Percentiles rank a stretch among this genome's conserved stretches.
phyloP scores from a whole-genome alignment of 2,113 vertebrate genomes.

The Tupaia tana region DNA sequence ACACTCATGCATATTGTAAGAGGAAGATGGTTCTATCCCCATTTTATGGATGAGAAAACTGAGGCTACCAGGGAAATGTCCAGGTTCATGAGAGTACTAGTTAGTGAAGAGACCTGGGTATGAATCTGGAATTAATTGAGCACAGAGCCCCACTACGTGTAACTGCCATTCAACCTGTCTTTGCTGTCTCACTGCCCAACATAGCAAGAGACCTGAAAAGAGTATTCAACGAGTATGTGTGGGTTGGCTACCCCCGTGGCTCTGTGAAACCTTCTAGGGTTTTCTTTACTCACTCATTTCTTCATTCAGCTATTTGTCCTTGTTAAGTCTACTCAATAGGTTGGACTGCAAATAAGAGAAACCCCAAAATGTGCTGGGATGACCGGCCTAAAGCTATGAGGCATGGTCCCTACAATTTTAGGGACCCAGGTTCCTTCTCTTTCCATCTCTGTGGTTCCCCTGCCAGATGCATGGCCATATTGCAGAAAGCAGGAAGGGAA shows the following conservation, averaged over 20 bases:
- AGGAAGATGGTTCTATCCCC: background rate
- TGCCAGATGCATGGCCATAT: background rate
- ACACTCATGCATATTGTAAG: background rate
- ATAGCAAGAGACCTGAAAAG: background rate
- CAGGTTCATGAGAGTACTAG: background rate
- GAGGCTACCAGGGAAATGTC: background rate
- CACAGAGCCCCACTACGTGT: background rate
- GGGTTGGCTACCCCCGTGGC: fast-evolving
- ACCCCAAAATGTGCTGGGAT: background rate
- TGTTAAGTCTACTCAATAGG: background rate
- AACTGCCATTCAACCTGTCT: background rate
- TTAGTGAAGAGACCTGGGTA: background rate
- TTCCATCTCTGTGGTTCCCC: fast-evolving
- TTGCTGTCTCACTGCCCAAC: too few species aligned
- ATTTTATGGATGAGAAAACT: background rate
- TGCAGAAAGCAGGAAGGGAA: background rate
- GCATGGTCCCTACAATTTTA: background rate
- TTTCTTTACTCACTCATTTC: background rate
- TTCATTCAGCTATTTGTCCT: background rate
- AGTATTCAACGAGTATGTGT: background rate
- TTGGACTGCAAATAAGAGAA: background rate
- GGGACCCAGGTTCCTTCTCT: background rate
- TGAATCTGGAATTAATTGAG: background rate
- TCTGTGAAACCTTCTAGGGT: fast-evolving
- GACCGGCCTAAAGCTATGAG: background rate